Evolutionary conservation across 1,140 invertebrate species (phyloP), one percentile per base, ranked within the genome.

Genomic region (Trachymyrmex septentrionalis): DNA sequence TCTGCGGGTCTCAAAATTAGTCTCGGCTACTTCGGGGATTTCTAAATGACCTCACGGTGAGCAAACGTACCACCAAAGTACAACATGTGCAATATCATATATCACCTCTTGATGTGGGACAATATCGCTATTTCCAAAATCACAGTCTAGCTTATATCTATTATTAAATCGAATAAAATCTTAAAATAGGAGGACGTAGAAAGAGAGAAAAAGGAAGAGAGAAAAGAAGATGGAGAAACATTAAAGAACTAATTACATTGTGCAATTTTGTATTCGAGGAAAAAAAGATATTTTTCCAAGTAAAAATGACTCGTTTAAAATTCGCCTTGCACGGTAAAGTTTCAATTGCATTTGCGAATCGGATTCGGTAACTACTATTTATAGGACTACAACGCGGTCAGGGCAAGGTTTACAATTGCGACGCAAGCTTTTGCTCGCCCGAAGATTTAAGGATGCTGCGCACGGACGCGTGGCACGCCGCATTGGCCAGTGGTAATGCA

Each of bases 371-470:
- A 9, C 21, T 24, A 48, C 34, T 77, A 77, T 48, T 64, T 64
- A 48, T 44, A 57, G 75, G 24, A 77, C 30, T 57, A 30, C 16
- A 67, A 57, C 21, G 73, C 48, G 30, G 59, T 55, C 73, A 61
- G 59, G 59, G 76, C 44, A 57, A 38, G 59, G 50, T 73, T 72
- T 64, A 66, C 75, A 77, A 64, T 55, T 82, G 50, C 80, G 73
- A 66, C 55, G 81, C 27, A 67, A 69, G 63, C 64, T 86, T 50
- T 27, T 24, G 88, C 72, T 80, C 87, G 64, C 67, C 64, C 73
- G 48, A 57, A 75, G 80, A 89, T 89, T 86, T 76, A 89, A 89
- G 88, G 84, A 89, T 86, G 84, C 87, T 72, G 48, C 76, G 44
- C 76, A 76, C 88, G 87, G 85, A 61, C 48, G 50, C 24, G 30